These are phyloP conservation scores for Stegana nigrithorax DNA, from an alignment of 2,888 invertebrate genomes.

Conservation along the genomic window DNA sequence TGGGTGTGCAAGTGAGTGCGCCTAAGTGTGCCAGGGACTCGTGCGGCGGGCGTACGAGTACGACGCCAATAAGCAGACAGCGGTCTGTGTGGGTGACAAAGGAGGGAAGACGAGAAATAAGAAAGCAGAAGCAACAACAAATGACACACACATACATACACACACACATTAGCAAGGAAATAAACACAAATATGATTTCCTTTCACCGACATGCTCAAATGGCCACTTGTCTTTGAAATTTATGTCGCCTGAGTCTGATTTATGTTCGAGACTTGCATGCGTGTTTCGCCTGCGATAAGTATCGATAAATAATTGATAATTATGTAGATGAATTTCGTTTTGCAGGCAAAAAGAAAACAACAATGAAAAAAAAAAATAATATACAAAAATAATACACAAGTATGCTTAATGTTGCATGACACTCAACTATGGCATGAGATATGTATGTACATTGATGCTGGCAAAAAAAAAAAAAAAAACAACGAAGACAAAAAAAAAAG, in stretches of 20 bases:
- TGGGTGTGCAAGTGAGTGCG: neutral
- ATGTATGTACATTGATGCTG: too few species aligned
- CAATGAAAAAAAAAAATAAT: too few species aligned
- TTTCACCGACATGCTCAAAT: conserved; percentile 34
- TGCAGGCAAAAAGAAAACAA: too few species aligned
- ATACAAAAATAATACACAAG: too few species aligned
- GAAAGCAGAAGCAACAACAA: neutral
- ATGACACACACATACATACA: neutral
- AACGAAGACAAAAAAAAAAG: too few species aligned
- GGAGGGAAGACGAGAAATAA: too few species aligned
- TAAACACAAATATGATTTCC: neutral
- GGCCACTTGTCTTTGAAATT: conserved; percentile 47
- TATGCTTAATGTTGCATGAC: too few species aligned
- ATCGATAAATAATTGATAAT: conserved; percentile 20
- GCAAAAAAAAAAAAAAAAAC: too few species aligned
- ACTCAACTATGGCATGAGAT: too few species aligned
- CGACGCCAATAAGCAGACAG: too few species aligned
- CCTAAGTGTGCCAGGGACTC: conserved; percentile 1
- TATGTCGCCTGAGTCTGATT: conserved; percentile 44
- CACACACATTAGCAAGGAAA: neutral
- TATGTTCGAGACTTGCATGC: conserved; percentile 31
- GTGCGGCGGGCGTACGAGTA: neutral
- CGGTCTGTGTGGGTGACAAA: too few species aligned
- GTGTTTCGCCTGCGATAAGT: conserved; percentile 2
- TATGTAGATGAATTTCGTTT: conserved; percentile 15